phyloP scores from a whole-genome alignment of 2,797 vertebrate species.

The Melopsittacus undulatus region DNA sequence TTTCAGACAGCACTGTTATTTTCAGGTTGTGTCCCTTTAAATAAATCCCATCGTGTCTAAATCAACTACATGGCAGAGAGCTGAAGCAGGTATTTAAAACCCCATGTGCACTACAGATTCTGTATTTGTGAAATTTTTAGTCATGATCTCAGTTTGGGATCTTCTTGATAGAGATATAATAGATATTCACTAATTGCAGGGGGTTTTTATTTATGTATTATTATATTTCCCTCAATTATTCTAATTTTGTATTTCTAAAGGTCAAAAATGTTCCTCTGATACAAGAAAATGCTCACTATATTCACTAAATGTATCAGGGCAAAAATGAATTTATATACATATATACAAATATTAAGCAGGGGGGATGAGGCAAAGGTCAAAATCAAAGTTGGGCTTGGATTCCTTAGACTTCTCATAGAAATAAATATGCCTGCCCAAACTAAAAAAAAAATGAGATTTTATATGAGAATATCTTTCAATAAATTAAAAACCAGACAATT shows the following conservation, averaged over 20 bases:
- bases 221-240: slow-evolving; percentile 37
- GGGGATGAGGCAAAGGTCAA: neutral
- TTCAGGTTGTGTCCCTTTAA: slow-evolving; percentile 23
- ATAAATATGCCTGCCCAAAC: neutral
- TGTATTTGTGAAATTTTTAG: slow-evolving; percentile 50
- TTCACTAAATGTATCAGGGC: neutral
- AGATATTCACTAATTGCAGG: neutral
- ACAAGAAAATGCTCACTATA: neutral
- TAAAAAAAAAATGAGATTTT: slow-evolving; percentile 55
- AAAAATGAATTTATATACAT: neutral
- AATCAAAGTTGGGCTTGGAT: neutral
- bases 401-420: neutral
- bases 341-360: neutral
- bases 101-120: neutral
- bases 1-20: slow-evolving; percentile 9
- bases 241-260: slow-evolving; percentile 38
- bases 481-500: slow-evolving; percentile 23
- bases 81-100: slow-evolving; percentile 32
- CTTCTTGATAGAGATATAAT: slow-evolving; percentile 1
- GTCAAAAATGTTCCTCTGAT: slow-evolving; percentile 14
- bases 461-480: slow-evolving; percentile 4
- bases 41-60: neutral
- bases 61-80: neutral
- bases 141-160: neutral
- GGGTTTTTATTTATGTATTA: neutral